These are phyloP conservation scores for Gonatopus flavifemur DNA, from an alignment of 1,140 invertebrate genomes.

Conservation along the genomic window DNA sequence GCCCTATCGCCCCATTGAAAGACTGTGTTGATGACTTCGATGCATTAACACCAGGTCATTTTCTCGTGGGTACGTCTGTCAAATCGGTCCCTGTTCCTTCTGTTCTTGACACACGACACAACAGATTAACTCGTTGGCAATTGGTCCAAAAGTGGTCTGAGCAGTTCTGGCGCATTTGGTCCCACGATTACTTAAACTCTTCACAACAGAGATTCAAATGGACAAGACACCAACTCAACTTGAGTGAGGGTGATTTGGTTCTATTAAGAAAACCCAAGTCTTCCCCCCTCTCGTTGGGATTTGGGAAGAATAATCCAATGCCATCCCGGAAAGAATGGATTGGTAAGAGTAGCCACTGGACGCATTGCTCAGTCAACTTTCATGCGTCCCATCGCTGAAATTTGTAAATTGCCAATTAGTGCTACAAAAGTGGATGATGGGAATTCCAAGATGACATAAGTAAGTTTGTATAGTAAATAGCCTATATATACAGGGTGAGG, in stretches of 20 bases:
- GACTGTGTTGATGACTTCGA: not conserved
- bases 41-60: too few species aligned
- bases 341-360: not conserved
- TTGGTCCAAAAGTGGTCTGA: not conserved
- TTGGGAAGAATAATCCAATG: not conserved
- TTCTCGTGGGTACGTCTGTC: not conserved
- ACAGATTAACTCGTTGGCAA: too few species aligned
- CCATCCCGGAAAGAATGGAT: not conserved
- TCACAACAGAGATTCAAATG: constrained; percentile 12
- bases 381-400: too few species aligned
- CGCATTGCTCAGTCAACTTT: constrained; percentile 15
- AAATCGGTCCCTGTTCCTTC: constrained; percentile 5
- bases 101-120: not conserved
- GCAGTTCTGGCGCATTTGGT: constrained; percentile 14
- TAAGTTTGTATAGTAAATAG: too few species aligned
- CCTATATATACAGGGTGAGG: too few species aligned
- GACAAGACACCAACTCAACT: not conserved
- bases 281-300: not conserved
- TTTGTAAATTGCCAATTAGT: too few species aligned
- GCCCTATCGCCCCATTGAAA: constrained; percentile 12
- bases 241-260: constrained; percentile 11
- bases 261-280: constrained; percentile 3
- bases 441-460: too few species aligned
- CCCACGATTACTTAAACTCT: constrained; percentile 6
- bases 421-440: too few species aligned